These are phyloP conservation scores for Pollachius pollachius DNA, from an alignment of 2,113 vertebrate genomes.

Conservation along the genomic window DNA sequence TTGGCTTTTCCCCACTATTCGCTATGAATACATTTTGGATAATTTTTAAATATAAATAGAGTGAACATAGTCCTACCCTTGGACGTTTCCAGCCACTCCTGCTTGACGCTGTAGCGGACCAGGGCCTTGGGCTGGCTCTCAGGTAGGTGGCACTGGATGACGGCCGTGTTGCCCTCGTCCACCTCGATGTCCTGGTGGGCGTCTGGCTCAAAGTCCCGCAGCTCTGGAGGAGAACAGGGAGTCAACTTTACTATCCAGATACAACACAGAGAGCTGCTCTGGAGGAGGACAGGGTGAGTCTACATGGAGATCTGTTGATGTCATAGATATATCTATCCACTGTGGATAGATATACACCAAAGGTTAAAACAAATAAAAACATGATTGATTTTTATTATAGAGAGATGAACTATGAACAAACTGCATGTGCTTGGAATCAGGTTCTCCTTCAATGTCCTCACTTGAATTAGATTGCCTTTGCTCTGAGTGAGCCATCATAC, in stretches of 20 bases:
- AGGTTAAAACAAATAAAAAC: no score
- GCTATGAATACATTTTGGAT: no score
- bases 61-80: conserved; percentile 75
- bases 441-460: no score
- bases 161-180: conserved; percentile 93
- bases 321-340: no score
- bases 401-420: no score
- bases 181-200: conserved; percentile 95
- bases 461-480: no score
- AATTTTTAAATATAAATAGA: neutral
- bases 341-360: no score
- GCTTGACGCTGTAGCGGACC: conserved; percentile 96
- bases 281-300: neutral
- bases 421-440: no score
- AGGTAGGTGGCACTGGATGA: conserved; percentile 93
- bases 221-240: conserved; percentile 70
- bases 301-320: neutral
- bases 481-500: no score
- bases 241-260: conserved; percentile 4
- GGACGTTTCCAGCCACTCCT: conserved; percentile 94
- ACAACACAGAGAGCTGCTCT: neutral
- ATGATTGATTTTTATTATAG: no score
- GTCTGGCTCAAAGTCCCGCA: conserved; percentile 91
- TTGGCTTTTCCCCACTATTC: no score
- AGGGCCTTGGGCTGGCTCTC: conserved; percentile 97